Conservation (phyloP, 2,113 vertebrate genomes). For the Pimephales promelas region DNA sequence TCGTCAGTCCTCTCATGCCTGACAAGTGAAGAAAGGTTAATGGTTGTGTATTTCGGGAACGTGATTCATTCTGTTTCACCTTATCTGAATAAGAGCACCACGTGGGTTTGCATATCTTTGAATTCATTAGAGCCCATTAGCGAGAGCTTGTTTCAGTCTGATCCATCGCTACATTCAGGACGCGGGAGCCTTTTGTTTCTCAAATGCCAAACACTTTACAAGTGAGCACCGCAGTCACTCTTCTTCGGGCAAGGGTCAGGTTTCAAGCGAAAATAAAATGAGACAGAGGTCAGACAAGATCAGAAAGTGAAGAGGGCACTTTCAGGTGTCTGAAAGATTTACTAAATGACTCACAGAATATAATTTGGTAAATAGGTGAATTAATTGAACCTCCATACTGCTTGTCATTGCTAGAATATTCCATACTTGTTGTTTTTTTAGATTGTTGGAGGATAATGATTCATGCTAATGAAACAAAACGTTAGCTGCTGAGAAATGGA, state of each 20-base stretch:
- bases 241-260: slow-evolving; percentile 29
- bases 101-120: slow-evolving; percentile 60
- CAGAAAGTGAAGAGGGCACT: slow-evolving; percentile 28
- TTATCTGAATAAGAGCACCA: slow-evolving; percentile 47
- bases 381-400: neutral
- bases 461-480: slow-evolving; percentile 19
- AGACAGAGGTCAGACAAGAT: slow-evolving; percentile 48
- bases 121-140: slow-evolving; percentile 58
- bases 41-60: slow-evolving; percentile 54
- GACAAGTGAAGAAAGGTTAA: slow-evolving; percentile 57
- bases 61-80: slow-evolving; percentile 53
- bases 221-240: neutral
- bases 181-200: slow-evolving; percentile 49
- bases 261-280: slow-evolving; percentile 39
- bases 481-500: neutral
- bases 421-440: neutral
- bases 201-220: slow-evolving; percentile 60
- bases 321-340: slow-evolving; percentile 15
- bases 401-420: neutral
- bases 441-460: neutral
- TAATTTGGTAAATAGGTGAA: slow-evolving; percentile 26
- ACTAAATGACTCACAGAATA: slow-evolving; percentile 34
- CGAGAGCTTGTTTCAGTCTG: slow-evolving; percentile 40
- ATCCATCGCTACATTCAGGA: slow-evolving; percentile 43
- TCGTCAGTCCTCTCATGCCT: slow-evolving; percentile 1